Conservation (phyloP, 2,113 vertebrate species). For the Oncorhynchus nerka region DNA sequence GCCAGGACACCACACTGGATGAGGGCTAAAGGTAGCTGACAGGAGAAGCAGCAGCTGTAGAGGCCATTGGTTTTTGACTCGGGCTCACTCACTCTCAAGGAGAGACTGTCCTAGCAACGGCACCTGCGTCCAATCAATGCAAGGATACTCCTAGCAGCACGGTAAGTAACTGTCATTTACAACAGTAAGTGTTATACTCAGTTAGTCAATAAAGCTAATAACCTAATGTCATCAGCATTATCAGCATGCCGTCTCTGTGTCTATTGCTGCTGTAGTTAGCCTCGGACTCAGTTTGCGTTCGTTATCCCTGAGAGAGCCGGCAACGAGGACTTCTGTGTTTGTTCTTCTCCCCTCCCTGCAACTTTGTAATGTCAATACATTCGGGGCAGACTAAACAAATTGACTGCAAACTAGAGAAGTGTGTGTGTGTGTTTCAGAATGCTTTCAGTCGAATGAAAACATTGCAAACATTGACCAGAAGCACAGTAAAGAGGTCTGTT, state of each 20-base stretch:
- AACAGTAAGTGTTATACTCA: neutral
- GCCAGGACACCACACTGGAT: too few species aligned
- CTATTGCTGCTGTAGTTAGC: neutral
- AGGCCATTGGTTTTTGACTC: neutral
- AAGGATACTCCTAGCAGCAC: conserved; percentile 9
- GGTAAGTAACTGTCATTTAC: conserved; percentile 29
- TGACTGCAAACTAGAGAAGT: neutral
- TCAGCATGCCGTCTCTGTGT: neutral
- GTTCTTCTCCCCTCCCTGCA: neutral
- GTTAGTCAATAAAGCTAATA: neutral
- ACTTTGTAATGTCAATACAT: neutral
- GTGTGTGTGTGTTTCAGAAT: conserved; percentile 1
- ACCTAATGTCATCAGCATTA: neutral
- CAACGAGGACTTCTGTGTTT: neutral
- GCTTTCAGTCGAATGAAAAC: neutral
- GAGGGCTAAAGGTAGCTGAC: conserved; percentile 17
- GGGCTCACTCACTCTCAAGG: neutral
- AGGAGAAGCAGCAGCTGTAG: neutral
- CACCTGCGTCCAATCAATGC: neutral
- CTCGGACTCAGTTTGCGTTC: neutral
- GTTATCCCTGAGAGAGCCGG: neutral
- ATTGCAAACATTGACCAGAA: neutral
- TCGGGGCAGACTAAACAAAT: neutral
- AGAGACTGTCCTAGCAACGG: neutral
- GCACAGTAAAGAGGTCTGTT: neutral